Conservation (phyloP, 1,140 invertebrate genomes). For the Aphidius ervi region DNA sequence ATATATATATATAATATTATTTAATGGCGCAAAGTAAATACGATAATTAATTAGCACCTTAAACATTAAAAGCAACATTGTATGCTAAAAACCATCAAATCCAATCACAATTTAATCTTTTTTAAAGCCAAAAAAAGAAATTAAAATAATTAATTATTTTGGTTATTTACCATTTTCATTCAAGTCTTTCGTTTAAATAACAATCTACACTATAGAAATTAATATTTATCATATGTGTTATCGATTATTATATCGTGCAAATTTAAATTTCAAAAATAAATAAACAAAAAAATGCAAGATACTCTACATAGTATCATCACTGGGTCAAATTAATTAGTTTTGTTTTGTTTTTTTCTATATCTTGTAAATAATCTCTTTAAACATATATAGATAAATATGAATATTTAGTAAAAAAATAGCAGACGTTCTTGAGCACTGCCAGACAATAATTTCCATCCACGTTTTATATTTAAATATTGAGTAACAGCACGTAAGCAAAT, state of each 20-base stretch:
- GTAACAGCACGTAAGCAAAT: constrained; percentile 84
- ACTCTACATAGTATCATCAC: constrained; percentile 19
- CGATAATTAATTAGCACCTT: not conserved
- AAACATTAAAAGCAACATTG: constrained; percentile 3
- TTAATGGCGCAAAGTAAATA: no score
- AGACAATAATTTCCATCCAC: constrained; percentile 82
- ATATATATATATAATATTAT: no score
- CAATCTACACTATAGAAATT: not conserved
- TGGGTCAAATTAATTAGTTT: constrained; percentile 30
- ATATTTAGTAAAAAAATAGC: constrained; percentile 75
- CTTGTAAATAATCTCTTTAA: constrained; percentile 6
- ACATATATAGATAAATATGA: no score
- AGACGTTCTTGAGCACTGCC: constrained; percentile 79
- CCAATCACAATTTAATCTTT: not conserved
- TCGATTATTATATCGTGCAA: constrained; percentile 25
- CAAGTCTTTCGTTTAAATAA: not conserved
- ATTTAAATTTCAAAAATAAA: constrained; percentile 10
- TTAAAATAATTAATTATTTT: not conserved
- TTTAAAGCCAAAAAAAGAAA: not conserved
- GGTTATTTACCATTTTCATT: not conserved
- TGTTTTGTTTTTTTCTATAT: constrained; percentile 5
- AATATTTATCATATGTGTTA: not conserved
- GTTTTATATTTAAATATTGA: constrained; percentile 86
- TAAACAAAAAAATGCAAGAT: constrained; percentile 19
- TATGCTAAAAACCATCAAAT: not conserved